Conservation (phyloP, 2,113 vertebrate species). For the Chauna torquata region DNA sequence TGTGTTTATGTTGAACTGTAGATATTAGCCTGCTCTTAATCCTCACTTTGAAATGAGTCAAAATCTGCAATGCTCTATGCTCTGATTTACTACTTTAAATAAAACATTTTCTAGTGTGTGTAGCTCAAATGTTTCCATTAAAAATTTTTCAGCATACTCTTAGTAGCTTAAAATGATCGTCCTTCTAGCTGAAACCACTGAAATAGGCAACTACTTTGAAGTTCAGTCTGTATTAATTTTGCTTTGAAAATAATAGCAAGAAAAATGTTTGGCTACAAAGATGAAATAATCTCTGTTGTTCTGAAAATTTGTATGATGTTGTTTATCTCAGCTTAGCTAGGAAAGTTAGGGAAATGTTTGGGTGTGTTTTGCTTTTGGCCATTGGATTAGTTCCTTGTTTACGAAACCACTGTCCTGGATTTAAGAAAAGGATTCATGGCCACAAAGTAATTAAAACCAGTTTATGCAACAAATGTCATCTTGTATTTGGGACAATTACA, state of each 20-base stretch:
- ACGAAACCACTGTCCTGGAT: conserved; percentile 66
- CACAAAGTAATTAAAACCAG: conserved; percentile 68
- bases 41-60: not conserved
- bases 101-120: not conserved
- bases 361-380: conserved; percentile 64
- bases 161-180: not conserved
- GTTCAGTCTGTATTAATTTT: not conserved
- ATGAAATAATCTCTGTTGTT: not conserved
- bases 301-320: not conserved
- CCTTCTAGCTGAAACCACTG: not conserved
- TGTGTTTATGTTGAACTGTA: not conserved
- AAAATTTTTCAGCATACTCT: not conserved
- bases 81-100: not conserved
- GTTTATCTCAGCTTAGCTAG: conserved; percentile 35
- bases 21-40: not conserved
- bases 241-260: not conserved
- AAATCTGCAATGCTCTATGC: not conserved
- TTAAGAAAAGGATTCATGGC: conserved; percentile 49
- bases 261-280: not conserved
- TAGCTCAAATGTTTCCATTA: conserved; percentile 9
- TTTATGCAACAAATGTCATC: conserved; percentile 58
- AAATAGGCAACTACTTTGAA: not conserved
- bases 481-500: conserved; percentile 59
- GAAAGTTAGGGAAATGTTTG: conserved; percentile 40
- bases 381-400: conserved; percentile 67